A percentile compares a stretch with the other conserved stretches of the same genome.
phyloP scores from a whole-genome alignment of 2,113 vertebrate genomes.

The Struthio camelus region DNA sequence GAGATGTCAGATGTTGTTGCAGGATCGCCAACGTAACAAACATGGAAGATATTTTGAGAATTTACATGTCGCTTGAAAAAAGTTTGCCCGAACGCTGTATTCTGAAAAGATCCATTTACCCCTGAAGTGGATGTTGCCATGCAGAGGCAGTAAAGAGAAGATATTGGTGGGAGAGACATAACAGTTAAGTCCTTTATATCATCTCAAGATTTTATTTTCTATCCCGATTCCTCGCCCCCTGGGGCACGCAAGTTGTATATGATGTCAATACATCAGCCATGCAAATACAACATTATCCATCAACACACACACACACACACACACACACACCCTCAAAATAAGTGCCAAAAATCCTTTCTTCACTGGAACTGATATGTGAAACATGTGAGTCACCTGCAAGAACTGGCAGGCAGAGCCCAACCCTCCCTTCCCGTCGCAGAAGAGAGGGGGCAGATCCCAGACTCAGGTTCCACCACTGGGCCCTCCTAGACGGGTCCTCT shows the following conservation, averaged over 20 bases:
- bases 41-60: background rate
- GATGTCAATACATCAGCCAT: fast-evolving
- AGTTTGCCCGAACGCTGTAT: background rate
- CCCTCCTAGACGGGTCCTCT: background rate
- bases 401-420: background rate
- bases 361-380: background rate
- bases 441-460: background rate
- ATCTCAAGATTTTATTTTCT: background rate
- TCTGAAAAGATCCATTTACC: background rate
- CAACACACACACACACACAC: background rate
- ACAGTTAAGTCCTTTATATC: background rate
- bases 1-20: background rate
- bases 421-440: background rate
- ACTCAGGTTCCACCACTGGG: background rate
- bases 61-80: background rate
- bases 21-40: background rate
- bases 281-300: fast-evolving
- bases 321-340: background rate
- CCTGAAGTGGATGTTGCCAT: background rate
- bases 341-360: background rate
- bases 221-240: background rate
- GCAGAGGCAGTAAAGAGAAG: background rate
- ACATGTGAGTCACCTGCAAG: background rate
- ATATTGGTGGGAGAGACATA: background rate
- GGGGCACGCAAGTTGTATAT: background rate